These are phyloP conservation scores for Heliconius charithonia DNA, from an alignment of 2,888 invertebrate species.

Conservation along the genomic window DNA sequence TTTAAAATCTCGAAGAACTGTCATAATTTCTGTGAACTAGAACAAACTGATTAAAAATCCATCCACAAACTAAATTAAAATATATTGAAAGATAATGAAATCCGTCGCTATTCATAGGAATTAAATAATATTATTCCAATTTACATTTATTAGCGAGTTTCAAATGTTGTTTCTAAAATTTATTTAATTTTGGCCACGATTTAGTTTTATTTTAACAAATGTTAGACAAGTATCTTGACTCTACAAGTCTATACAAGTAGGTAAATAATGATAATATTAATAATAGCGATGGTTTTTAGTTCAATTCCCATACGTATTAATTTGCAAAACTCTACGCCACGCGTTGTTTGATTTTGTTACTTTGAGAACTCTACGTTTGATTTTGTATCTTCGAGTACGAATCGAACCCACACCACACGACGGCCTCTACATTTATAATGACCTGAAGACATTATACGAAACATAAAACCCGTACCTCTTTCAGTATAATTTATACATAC, in stretches of 20 bases:
- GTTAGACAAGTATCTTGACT: neutral
- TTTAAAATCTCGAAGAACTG: neutral
- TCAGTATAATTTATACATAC: neutral
- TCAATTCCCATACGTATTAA: neutral
- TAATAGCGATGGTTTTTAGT: no score
- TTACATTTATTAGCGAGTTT: slow-evolving; percentile 14
- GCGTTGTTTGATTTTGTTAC: no score
- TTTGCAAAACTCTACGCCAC: no score
- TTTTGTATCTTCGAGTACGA: no score
- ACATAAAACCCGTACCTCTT: neutral
- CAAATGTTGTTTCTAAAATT: slow-evolving; percentile 9
- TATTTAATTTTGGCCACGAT: neutral
- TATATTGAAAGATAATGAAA: slow-evolving; percentile 28
- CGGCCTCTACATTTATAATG: neutral
- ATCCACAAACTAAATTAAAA: slow-evolving; percentile 28
- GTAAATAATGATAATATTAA: no score
- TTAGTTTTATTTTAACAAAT: slow-evolving; percentile 5
- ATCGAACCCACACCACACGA: neutral
- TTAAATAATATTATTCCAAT: slow-evolving; percentile 28
- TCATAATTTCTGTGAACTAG: slow-evolving; percentile 12
- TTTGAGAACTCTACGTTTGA: no score
- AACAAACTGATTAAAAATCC: slow-evolving; percentile 28
- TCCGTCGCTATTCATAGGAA: slow-evolving; percentile 30
- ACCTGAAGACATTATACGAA: neutral
- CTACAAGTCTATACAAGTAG: no score